Conservation (phyloP, 2,888 invertebrate species). For the Nebria salina region DNA sequence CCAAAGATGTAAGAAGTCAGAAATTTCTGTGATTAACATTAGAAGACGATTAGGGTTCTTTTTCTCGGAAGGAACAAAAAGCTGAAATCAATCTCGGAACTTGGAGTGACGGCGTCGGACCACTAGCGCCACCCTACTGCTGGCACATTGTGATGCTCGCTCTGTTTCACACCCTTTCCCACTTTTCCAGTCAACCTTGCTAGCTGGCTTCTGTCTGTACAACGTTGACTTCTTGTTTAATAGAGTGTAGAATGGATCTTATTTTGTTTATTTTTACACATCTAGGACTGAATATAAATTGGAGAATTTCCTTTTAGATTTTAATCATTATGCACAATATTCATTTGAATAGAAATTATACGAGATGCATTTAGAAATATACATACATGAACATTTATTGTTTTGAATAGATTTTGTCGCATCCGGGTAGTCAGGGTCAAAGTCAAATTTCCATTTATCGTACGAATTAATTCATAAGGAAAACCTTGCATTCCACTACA, state of each 20-base stretch:
- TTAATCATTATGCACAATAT: constrained; percentile 42
- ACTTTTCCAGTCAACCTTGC: neutral
- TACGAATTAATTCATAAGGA: too few relatives aligned
- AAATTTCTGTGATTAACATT: constrained; percentile 44
- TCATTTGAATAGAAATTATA: constrained; percentile 37
- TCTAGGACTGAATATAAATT: constrained; percentile 45
- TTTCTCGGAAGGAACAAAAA: constrained; percentile 34
- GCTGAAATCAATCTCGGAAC: constrained; percentile 41
- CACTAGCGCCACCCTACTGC: neutral
- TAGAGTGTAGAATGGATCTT: constrained; percentile 44
- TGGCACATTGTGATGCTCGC: neutral
- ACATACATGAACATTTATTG: too few relatives aligned
- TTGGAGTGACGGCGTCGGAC: constrained; percentile 11
- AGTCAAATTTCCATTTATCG: too few relatives aligned
- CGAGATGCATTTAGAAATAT: neutral
- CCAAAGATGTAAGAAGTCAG: constrained; percentile 22
- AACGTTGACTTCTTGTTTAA: constrained; percentile 41
- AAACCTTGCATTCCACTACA: too few relatives aligned
- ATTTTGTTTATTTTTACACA: constrained; percentile 45
- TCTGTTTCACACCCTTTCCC: neutral
- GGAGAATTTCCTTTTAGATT: constrained; percentile 41
- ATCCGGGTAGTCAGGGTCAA: too few relatives aligned
- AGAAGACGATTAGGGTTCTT: constrained; percentile 45
- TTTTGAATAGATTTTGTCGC: too few relatives aligned
- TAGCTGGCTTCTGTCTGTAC: constrained; percentile 18